Conservation (phyloP, 2,113 vertebrate genomes). For the Erinaceus europaeus region DNA sequence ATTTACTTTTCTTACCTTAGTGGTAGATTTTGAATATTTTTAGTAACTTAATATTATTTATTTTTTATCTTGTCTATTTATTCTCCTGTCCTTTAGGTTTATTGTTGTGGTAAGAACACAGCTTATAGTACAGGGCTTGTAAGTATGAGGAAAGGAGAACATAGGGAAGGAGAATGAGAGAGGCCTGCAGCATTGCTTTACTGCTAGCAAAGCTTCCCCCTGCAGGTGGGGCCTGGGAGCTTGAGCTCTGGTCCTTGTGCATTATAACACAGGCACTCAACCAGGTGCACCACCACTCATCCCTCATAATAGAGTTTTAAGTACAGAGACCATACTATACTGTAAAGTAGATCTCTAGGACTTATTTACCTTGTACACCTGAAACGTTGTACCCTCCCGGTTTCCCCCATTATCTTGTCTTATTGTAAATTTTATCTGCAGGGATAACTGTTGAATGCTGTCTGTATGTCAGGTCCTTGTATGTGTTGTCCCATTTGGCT, state of each 20-base stretch:
- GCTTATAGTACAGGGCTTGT: too few relatives aligned
- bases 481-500: not conserved
- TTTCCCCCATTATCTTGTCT: not conserved
- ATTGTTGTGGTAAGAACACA: not conserved
- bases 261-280: too few relatives aligned
- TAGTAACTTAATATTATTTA: not conserved
- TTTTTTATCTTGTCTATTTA: not conserved
- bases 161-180: too few relatives aligned
- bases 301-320: too few relatives aligned
- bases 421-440: not conserved
- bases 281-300: too few relatives aligned
- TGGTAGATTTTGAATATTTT: not conserved
- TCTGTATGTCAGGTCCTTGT: not conserved
- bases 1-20: not conserved
- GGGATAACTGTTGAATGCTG: not conserved
- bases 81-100: not conserved
- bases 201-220: too few relatives aligned
- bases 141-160: too few relatives aligned
- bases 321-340: rapidly evolving
- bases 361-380: not conserved
- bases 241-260: too few relatives aligned
- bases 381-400: not conserved
- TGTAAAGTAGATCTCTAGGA: not conserved
- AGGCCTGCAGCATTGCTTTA: too few relatives aligned
- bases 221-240: too few relatives aligned